Percentiles rank a stretch among this genome's conserved stretches.
Evolutionary conservation across 2,888 invertebrate species (phyloP).

Genomic region (Capitulum mitella): DNA sequence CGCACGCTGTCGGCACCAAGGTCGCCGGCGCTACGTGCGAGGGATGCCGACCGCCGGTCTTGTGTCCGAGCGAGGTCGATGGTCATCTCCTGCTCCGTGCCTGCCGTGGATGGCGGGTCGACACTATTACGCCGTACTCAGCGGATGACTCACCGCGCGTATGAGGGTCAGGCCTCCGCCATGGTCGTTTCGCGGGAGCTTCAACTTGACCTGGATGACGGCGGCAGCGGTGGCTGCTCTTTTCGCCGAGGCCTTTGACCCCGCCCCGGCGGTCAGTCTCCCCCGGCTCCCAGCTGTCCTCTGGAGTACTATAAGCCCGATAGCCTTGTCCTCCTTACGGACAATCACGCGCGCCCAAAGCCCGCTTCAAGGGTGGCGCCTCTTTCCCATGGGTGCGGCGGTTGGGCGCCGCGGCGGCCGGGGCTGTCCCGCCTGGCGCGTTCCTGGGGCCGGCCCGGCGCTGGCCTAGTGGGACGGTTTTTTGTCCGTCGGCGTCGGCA

Average conservation of each 20-base stretch:
- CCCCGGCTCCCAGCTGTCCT: not conserved
- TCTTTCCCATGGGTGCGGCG: not conserved
- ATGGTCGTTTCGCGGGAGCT: no score
- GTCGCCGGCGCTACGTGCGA: not conserved
- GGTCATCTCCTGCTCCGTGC: no score
- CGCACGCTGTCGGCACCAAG: not conserved
- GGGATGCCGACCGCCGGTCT: not conserved
- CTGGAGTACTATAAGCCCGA: not conserved
- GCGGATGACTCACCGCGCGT: no score
- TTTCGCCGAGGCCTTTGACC: no score
- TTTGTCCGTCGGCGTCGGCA: not conserved
- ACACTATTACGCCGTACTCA: no score
- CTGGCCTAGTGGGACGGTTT: not conserved
- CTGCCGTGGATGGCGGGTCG: no score
- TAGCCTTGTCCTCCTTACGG: conserved; percentile 14
- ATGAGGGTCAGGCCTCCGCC: no score
- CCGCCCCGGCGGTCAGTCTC: not conserved
- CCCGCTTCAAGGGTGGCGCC: not conserved
- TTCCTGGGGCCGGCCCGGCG: no score
- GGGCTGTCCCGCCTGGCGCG: not conserved
- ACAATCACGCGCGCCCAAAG: not conserved
- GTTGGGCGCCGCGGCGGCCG: not conserved
- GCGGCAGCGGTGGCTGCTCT: not conserved
- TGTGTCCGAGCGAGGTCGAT: no score
- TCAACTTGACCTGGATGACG: not conserved